Evolutionary conservation across 2,113 vertebrate species (phyloP).

Genomic region (Marmota flaviventris): DNA sequence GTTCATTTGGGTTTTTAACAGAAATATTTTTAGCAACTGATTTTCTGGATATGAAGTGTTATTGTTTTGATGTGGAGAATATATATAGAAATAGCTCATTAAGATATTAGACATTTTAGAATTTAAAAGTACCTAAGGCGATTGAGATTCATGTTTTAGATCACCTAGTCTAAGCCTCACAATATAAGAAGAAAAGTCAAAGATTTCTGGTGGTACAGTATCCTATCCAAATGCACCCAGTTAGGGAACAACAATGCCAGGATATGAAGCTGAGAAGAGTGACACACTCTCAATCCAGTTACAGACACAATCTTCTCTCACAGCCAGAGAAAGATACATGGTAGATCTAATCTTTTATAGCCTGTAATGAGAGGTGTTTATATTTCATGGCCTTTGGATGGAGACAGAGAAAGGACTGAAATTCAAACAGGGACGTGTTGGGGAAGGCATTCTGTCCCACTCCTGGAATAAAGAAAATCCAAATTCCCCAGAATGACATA

Average conservation of each 20-base stretch:
- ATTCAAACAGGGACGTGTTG: not conserved
- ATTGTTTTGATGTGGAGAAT: not conserved
- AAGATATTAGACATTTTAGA: conserved; percentile 32
- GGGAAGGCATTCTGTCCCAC: not conserved
- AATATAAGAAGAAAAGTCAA: not conserved
- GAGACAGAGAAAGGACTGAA: conserved; percentile 13
- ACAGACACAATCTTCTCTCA: not conserved
- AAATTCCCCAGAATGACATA: not conserved
- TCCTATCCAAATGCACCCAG: too few relatives aligned
- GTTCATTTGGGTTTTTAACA: not conserved
- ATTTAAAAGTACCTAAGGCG: not conserved
- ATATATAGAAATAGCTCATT: not conserved
- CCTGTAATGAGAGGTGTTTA: not conserved
- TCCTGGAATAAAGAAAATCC: not conserved
- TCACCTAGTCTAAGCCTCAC: not conserved
- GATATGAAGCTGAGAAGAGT: not conserved
- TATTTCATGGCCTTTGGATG: not conserved
- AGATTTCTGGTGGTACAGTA: not conserved
- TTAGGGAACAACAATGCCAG: not conserved
- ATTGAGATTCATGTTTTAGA: not conserved
- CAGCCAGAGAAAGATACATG: not conserved
- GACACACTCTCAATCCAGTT: not conserved
- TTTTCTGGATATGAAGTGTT: conserved; percentile 10
- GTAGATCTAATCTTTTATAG: not conserved
- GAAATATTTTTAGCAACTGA: not conserved